Evolutionary conservation across 2,113 vertebrate species (phyloP), one percentile per base, ranked within the genome.

Genomic region (Lepus europaeus): DNA sequence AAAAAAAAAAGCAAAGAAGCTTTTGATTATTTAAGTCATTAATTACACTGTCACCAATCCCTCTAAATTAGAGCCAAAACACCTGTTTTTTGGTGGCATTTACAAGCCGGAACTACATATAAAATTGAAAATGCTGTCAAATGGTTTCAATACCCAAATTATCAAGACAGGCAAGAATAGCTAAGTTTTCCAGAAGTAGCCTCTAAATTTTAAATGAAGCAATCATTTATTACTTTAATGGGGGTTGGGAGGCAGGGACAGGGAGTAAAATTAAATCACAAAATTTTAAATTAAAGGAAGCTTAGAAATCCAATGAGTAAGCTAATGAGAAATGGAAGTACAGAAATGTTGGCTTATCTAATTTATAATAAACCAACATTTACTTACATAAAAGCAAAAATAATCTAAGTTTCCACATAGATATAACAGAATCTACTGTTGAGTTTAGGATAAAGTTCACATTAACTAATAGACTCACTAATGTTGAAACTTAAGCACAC

Each of bases 381-480:
- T 19, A 11, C 25, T 91, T 89, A 79, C 49, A 22, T 69, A 88
- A 95, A 27, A 89, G 20, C n/a, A 91, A 79, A 59, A 91, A 88
- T 51, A 79, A 72, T 61, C 79, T 90, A 89, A 88, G 69, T 72
- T 92, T 89, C 79, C 64, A 81, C 8, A 59, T 0, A 49, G n/a
- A 70, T 89, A 72, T 25, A 95, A 87, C 16, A 51, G 51, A 89
- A 89, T 80, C 64, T 93, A 96, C 29, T 92, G 16, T 64, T 86
- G 66, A 76, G 51, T 94, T 96, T 85, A 85, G 80, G 64, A 79
- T 82, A 83, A 13, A 78, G 83, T 83, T 95, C 92, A 9, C 27
- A 85, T 95, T 96, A 97, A 94, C 83, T 84, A 94, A 95, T 80
- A 87, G 59, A 51, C 79, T 96, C 61, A 56, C 88, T 70, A 73